Evolutionary conservation across 2,113 vertebrate genomes (phyloP).

Genomic region (Dipodomys stephensi): DNA sequence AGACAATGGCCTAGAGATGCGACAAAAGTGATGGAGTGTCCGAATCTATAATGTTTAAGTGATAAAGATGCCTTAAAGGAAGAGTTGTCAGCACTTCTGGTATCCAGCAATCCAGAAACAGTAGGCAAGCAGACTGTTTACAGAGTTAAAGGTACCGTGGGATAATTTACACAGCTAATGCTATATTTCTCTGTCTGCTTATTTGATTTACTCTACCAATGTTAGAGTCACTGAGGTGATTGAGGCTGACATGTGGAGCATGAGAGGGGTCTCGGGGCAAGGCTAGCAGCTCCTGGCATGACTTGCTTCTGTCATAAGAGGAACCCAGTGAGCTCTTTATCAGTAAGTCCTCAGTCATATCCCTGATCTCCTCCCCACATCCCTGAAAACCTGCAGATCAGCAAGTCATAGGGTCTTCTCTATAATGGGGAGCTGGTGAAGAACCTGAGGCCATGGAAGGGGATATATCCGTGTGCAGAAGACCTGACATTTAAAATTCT

Average conservation of each 20-base stretch:
- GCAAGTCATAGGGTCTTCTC: neutral
- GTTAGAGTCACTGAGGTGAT: neutral
- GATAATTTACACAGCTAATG: neutral
- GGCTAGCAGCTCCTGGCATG: neutral
- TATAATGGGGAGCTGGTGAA: neutral
- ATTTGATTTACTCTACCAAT: neutral
- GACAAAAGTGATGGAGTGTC: neutral
- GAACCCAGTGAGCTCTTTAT: neutral
- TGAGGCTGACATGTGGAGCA: neutral
- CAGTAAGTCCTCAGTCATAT: neutral
- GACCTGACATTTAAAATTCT: conserved; percentile 21
- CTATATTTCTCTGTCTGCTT: neutral
- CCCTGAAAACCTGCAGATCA: neutral
- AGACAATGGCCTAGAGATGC: neutral
- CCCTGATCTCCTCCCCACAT: too few relatives aligned
- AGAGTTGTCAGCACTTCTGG: neutral
- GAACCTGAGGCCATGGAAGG: neutral
- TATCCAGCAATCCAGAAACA: neutral
- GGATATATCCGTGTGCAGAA: neutral
- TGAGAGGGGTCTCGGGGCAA: neutral
- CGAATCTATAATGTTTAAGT: neutral
- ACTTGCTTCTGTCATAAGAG: neutral
- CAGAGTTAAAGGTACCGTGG: neutral
- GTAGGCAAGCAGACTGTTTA: neutral
- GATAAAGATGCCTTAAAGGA: conserved; percentile 11